Evolutionary conservation across 2,797 vertebrate species (phyloP), one percentile per base, ranked within the genome.

Genomic region (Sphenopsis melanotis): DNA sequence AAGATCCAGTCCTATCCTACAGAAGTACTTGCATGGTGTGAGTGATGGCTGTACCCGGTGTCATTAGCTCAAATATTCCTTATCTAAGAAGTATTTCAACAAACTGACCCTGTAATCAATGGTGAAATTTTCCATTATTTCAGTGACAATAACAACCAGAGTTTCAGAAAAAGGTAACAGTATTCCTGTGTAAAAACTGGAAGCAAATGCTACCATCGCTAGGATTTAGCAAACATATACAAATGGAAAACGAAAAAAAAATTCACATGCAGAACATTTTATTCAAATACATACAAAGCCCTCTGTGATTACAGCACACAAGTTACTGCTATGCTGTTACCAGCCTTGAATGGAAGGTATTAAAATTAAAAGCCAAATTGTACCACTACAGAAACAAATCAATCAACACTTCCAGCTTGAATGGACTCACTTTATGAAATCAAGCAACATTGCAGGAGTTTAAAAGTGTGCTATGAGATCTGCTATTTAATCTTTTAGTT

Each of bases 331-430:
- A 10, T 39, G 60, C 52, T 81, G 39, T 42, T 77, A 63, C 52
- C 47, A 77, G 24, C 18, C 18, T 68, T 84, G 64, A 57, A 69
- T 80, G 65, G 56, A 83, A 92, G 14, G 37, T 80, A 80, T 71
- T 87, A 79, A 87, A 90, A 91, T 81, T 46, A 83, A 53, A 92
- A 93, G 76, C 72, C 46, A 68, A 85, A 83, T 81, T 80, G 94
- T 92, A 92, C 87, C 59, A 77, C 30, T 69, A 34, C 32, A 92
- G 85, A 94, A 88, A 72, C 59, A 95, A 94, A 94, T 94, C 81
- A 78, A 68, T 91, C 88, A 94, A 71, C 74, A 55, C n/a, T 81
- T 94, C 68, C 59, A 60, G 74, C 36, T 76, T 83, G 26, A 41
- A 69, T 36, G 46, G 69, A 71, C 50, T 90, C 52, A 69, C 15